phyloP scores from a whole-genome alignment of 2,113 vertebrate species.

The Azemiops feae region DNA sequence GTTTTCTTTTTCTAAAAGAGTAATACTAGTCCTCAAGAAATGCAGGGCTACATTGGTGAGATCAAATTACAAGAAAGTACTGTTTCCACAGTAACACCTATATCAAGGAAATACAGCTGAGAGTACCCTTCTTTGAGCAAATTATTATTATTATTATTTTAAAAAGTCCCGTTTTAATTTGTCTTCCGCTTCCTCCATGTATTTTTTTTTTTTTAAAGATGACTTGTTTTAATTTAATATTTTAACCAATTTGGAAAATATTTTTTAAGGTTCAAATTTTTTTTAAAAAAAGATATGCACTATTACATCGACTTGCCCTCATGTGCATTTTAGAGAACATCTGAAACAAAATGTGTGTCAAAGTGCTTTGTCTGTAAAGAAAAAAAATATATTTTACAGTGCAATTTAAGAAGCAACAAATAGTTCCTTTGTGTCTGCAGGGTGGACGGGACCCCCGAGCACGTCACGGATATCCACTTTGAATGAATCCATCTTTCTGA shows the following conservation, averaged over 20 bases:
- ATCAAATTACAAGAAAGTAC: neutral
- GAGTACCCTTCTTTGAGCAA: neutral
- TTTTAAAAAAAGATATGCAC: neutral
- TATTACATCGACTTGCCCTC: neutral
- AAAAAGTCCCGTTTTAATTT: neutral
- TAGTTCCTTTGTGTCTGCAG: neutral
- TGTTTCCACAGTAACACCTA: neutral
- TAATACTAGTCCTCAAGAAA: neutral
- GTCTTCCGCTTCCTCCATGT: too few species aligned
- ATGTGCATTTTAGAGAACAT: neutral
- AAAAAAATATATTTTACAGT: neutral
- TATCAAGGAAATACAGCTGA: neutral
- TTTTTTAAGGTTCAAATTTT: neutral
- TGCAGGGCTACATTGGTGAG: neutral
- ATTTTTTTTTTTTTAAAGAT: neutral
- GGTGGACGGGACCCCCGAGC: neutral
- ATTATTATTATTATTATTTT: neutral
- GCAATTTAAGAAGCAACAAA: neutral
- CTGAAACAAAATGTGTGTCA: neutral
- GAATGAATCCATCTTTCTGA: neutral
- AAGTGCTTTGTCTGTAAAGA: neutral
- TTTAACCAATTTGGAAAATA: neutral
- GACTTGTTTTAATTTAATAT: neutral
- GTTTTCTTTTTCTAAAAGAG: neutral
- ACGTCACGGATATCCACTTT: neutral